phyloP scores from a whole-genome alignment of 1,140 invertebrate genomes.

The Marisa cornuarietis region DNA sequence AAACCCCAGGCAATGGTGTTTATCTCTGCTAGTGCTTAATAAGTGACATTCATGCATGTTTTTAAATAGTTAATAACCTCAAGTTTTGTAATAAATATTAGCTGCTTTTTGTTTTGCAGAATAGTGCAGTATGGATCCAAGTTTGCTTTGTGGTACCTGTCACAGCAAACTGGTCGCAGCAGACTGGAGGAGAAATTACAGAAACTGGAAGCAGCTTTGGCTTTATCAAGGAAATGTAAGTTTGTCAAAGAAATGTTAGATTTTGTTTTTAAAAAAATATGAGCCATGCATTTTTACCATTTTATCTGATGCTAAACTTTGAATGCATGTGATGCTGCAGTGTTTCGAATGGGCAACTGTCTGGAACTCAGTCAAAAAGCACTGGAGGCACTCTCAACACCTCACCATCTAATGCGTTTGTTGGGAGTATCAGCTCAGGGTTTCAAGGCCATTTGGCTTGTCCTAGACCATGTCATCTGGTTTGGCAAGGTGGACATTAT shows the following conservation, averaged over 20 bases:
- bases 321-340: conserved; percentile 5
- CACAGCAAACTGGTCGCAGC: conserved; percentile 5
- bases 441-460: conserved; percentile 31
- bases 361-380: conserved; percentile 29
- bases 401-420: conserved; percentile 1
- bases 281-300: background rate
- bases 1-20: too few species aligned
- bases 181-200: conserved; percentile 18
- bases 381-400: conserved; percentile 18
- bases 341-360: conserved; percentile 32
- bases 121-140: conserved; percentile 33
- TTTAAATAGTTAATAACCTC: background rate
- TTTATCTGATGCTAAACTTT: background rate
- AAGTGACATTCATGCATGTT: too few species aligned
- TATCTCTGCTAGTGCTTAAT: too few species aligned
- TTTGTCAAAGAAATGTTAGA: conserved; percentile 34
- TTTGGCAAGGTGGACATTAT: conserved; percentile 31
- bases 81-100: background rate
- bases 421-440: conserved; percentile 23
- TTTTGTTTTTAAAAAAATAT: too few species aligned
- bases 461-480: conserved; percentile 37
- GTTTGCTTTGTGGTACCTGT: conserved; percentile 29
- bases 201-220: conserved; percentile 31
- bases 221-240: conserved; percentile 37
- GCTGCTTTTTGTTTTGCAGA: conserved; percentile 10